Conservation (phyloP, 2,888 invertebrate species). For the Globia sparganii region DNA sequence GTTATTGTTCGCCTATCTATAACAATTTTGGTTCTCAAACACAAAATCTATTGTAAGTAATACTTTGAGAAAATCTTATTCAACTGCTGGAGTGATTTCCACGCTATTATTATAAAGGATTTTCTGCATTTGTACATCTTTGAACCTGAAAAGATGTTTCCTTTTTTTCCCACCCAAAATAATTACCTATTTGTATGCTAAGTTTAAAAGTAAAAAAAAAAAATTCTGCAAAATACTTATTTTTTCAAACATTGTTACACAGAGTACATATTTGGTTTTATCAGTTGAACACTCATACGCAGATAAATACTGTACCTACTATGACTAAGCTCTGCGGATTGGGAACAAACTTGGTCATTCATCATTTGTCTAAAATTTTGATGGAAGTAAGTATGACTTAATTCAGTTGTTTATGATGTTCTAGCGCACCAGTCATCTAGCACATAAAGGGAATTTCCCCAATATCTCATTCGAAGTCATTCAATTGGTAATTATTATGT, state of each 20-base stretch:
- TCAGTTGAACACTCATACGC: constrained; percentile 6
- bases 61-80: constrained; percentile 35
- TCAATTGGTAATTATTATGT: constrained; percentile 23
- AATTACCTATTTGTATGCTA: background rate
- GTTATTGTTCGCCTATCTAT: constrained; percentile 27
- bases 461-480: constrained; percentile 21
- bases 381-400: constrained; percentile 7
- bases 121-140: no score
- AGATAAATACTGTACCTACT: constrained; percentile 9
- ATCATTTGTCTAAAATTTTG: constrained; percentile 15
- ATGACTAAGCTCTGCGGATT: constrained; percentile 12
- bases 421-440: background rate
- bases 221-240: background rate
- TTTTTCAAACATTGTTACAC: background rate
- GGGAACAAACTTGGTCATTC: constrained; percentile 6
- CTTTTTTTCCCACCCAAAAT: no score
- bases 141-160: background rate
- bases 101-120: background rate
- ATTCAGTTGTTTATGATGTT: background rate
- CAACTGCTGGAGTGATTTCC: background rate
- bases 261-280: constrained; percentile 11
- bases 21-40: constrained; percentile 33
- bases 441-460: constrained; percentile 21
- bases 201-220: background rate
- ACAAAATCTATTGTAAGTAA: constrained; percentile 15